Evolutionary conservation across 2,888 invertebrate genomes (phyloP), one percentile per base, ranked within the genome.

Genomic region (Lasioglossum morio): DNA sequence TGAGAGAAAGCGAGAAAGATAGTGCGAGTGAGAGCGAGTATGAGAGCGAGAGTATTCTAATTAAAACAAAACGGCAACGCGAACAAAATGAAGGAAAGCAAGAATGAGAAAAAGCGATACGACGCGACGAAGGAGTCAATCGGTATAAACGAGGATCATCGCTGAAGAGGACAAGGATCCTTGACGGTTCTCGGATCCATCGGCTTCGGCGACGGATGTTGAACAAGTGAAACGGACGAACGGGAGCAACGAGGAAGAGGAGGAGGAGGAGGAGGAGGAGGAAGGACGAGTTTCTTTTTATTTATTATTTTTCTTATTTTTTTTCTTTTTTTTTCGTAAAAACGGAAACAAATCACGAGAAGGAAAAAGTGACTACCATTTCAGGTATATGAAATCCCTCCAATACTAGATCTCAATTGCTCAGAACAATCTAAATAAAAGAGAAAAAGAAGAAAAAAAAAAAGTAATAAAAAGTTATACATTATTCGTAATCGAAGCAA

Each of bases 351-450:
- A 63, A 72, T 3, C 37, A 34, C 23, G 46, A 73, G n/a, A 48
- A 83, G 57, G 79, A 46, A 72, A 73, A 84, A 89, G 87, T 87
- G 87, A 89, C 88, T 86, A 89, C 90, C 84, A 81, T 86, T 90
- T 90, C 89, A 91, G 89, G 89, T 90, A 91, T 87, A 92, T 88
- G 84, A 90, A 91, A 88, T 94, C 94, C 94, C 93, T 94, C 93
- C 94, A 94, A 92, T 92, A 91, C 87, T 92, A 90, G 91, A 93
- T 94, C 92, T 93, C 93, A 93, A 93, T 94, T 94, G 93, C 94
- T 94, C 93, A 93, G 92, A 93, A 93, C 91, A 89, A 91, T 89
- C 89, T 91, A 86, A 76, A 30, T 87, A 80, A 85, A 70, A 66
- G 72, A 37, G 77, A 77, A 84, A 82, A 72, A n/a, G 27, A 5